These are phyloP conservation scores for Fregetta grallaria DNA, from an alignment of 2,113 vertebrate genomes.

Conservation along the genomic window DNA sequence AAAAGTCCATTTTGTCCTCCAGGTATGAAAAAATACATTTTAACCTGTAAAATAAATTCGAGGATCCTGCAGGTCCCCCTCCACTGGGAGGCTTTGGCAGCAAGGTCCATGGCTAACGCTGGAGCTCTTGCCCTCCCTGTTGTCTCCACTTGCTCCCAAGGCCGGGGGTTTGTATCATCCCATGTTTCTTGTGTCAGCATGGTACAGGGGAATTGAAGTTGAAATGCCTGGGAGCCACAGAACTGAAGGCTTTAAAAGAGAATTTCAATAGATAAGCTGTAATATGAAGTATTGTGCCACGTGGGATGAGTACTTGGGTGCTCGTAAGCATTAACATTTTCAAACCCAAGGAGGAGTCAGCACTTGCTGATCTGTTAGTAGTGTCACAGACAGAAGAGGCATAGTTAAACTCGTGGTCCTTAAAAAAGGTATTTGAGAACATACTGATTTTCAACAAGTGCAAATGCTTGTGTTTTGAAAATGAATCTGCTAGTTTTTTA, in stretches of 20 bases:
- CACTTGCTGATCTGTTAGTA: not conserved
- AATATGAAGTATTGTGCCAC: not conserved
- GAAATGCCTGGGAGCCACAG: not conserved
- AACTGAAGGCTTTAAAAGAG: not conserved
- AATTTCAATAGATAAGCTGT: not conserved
- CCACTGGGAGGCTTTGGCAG: not conserved
- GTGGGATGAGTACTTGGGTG: not conserved
- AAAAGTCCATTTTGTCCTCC: not conserved
- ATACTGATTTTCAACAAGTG: not conserved
- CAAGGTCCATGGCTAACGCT: fast-evolving
- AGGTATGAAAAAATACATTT: not conserved
- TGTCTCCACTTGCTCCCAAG: not conserved
- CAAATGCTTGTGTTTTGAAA: not conserved
- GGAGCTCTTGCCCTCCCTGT: not conserved
- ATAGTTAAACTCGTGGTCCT: not conserved
- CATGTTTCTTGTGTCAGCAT: not conserved
- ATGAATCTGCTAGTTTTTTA: not conserved
- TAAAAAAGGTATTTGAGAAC: not conserved
- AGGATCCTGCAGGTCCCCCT: not conserved
- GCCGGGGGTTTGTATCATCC: not conserved
- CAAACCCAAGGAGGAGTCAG: not conserved
- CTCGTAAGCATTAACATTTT: not conserved
- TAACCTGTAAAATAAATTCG: not conserved
- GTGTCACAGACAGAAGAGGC: not conserved
- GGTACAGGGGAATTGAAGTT: not conserved